Conservation (phyloP, 2,888 invertebrate genomes). For the Mystacides longicornis region DNA sequence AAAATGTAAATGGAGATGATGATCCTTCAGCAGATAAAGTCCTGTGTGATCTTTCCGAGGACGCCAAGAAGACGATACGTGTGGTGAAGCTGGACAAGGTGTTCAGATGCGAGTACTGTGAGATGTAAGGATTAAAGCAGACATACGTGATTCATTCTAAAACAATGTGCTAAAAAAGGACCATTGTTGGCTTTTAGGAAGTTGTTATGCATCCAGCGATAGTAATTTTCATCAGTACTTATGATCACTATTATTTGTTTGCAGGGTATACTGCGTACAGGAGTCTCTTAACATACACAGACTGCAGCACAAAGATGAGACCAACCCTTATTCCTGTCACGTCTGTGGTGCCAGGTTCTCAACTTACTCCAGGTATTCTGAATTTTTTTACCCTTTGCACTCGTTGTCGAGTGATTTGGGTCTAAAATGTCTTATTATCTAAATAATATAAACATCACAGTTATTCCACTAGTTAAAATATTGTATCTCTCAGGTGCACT, state of each 20-base stretch:
- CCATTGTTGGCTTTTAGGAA: not conserved
- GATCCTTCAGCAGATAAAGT: constrained; percentile 10
- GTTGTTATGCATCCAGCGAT: not conserved
- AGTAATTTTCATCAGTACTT: not conserved
- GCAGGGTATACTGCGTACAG: constrained; percentile 43
- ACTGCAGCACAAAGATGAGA: constrained; percentile 38
- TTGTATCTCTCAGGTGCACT: constrained; percentile 29
- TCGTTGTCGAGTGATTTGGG: too few relatives aligned
- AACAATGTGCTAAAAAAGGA: not conserved
- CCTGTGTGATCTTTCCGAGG: constrained; percentile 26
- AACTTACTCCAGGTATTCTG: constrained; percentile 44
- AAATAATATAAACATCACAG: too few relatives aligned
- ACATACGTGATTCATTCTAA: not conserved
- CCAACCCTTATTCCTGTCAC: constrained; percentile 46
- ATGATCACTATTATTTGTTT: too few relatives aligned
- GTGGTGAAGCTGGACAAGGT: constrained; percentile 45
- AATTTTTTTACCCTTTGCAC: not conserved
- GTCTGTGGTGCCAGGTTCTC: constrained; percentile 50
- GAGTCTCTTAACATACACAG: constrained; percentile 42
- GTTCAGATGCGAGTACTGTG: constrained; percentile 48
- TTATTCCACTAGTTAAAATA: not conserved
- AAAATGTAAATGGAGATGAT: not conserved
- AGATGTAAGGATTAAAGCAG: constrained; percentile 46
- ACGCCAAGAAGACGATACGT: constrained; percentile 33
- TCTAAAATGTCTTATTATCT: too few relatives aligned